Percentiles rank a stretch among this genome's conserved stretches.
These are phyloP conservation scores for Microtus montanus DNA, from an alignment of 2,113 vertebrate genomes.

Conservation along the genomic window DNA sequence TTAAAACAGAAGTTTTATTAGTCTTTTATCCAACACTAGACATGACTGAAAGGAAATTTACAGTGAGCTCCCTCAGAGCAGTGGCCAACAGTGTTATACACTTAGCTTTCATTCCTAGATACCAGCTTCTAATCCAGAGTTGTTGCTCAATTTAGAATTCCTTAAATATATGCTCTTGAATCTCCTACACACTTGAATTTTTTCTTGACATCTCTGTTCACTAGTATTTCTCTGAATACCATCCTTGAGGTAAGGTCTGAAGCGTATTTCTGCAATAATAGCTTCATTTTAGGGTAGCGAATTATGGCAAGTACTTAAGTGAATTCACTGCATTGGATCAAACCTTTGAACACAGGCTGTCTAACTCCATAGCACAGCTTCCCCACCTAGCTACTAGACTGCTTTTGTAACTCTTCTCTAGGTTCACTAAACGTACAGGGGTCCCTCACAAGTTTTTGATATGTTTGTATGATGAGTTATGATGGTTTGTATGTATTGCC, in stretches of 20 bases:
- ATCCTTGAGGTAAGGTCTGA: background rate
- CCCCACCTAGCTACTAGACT: background rate
- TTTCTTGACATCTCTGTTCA: slow-evolving; percentile 30
- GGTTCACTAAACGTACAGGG: background rate
- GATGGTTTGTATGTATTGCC: background rate
- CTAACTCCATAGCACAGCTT: background rate
- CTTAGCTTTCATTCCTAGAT: background rate
- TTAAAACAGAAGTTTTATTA: slow-evolving; percentile 34
- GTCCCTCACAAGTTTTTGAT: slow-evolving; percentile 18
- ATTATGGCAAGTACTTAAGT: background rate
- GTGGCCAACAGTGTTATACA: background rate
- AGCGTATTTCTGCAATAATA: slow-evolving; percentile 23
- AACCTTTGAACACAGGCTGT: background rate
- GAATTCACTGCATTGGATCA: background rate
- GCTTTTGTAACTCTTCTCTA: background rate
- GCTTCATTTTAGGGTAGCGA: background rate
- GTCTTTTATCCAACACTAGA: slow-evolving; percentile 8
- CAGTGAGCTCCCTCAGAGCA: background rate
- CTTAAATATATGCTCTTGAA: background rate
- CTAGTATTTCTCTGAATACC: slow-evolving; percentile 4
- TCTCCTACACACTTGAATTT: background rate
- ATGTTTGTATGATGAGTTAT: background rate
- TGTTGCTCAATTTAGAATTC: slow-evolving; percentile 4
- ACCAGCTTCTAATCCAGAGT: background rate
- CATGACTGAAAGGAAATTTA: slow-evolving; percentile 39